phyloP scores from a whole-genome alignment of 1,140 invertebrate genomes.

The Megathymus violae region DNA sequence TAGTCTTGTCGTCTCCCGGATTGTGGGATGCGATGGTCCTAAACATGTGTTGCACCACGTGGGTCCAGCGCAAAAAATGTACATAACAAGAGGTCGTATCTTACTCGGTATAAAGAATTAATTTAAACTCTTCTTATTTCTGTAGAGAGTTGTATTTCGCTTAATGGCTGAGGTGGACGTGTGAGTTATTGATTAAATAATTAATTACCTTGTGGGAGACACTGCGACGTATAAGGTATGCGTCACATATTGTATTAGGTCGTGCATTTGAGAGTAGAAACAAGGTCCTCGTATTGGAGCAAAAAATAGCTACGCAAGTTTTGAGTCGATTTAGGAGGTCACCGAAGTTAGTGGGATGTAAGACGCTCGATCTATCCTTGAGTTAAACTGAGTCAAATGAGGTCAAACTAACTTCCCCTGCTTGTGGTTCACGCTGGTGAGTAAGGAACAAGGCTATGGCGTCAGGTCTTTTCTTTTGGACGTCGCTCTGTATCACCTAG shows the following conservation, averaged over 20 bases:
- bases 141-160: constrained; percentile 17
- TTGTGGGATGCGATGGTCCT: constrained; percentile 55
- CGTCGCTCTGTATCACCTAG: too few species aligned
- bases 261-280: constrained; percentile 27
- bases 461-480: too few species aligned
- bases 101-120: neutral
- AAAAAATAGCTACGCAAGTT: neutral
- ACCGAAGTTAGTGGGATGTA: too few species aligned
- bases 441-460: too few species aligned
- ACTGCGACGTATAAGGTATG: constrained; percentile 62
- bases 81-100: constrained; percentile 12
- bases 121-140: constrained; percentile 13
- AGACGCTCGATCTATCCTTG: too few species aligned
- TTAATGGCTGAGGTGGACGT: neutral
- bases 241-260: constrained; percentile 53
- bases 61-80: constrained; percentile 46
- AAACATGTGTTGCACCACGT: constrained; percentile 65
- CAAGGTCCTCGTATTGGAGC: constrained; percentile 4
- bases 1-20: constrained; percentile 45
- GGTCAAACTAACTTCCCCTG: too few species aligned
- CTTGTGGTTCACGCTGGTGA: too few species aligned
- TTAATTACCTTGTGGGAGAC: constrained; percentile 63
- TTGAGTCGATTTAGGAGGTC: too few species aligned
- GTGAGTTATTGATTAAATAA: neutral
- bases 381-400: too few species aligned